Conservation (phyloP, 30 jellyfish, hydroid and myxozoan species). For the Aurelia sp. region DNA sequence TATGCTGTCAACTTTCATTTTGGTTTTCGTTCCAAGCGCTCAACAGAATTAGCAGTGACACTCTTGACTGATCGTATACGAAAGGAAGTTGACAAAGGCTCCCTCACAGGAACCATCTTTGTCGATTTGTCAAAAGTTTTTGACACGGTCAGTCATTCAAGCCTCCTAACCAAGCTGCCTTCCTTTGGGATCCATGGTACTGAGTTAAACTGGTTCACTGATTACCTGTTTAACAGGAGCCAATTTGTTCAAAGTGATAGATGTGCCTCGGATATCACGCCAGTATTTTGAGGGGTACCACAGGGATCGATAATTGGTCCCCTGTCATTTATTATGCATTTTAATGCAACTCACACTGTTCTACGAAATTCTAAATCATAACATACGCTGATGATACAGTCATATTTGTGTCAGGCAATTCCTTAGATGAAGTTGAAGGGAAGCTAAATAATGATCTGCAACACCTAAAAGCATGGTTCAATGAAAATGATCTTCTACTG, state of each 20-base stretch:
- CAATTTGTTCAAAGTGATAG: no score
- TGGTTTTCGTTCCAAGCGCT: conserved; percentile 69
- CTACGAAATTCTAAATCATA: conserved; percentile 35
- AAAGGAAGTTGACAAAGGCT: conserved; percentile 62
- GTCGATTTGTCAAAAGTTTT: no score
- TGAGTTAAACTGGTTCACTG: no score
- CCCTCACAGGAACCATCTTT: conserved; percentile 60
- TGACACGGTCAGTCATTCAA: no score
- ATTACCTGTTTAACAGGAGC: no score
- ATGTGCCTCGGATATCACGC: no score
- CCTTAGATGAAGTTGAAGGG: conserved; percentile 19
- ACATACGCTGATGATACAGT: conserved; percentile 77
- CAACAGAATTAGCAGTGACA: conserved; percentile 62
- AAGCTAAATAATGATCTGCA: conserved; percentile 50
- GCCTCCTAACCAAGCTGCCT: no score
- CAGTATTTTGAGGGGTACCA: no score
- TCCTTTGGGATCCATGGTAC: no score
- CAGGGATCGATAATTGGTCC: no score
- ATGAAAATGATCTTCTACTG: conserved; percentile 43
- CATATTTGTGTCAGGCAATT: conserved; percentile 32
- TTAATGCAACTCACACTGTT: no score
- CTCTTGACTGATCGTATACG: conserved; percentile 60
- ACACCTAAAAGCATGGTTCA: conserved; percentile 46
- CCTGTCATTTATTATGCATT: no score
- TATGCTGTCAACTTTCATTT: conserved; percentile 48